Percentiles rank a stretch among this genome's conserved stretches.
These are phyloP conservation scores for Vannuccia rotundouncinata DNA, from an alignment of 2,888 invertebrate genomes.

Conservation along the genomic window DNA sequence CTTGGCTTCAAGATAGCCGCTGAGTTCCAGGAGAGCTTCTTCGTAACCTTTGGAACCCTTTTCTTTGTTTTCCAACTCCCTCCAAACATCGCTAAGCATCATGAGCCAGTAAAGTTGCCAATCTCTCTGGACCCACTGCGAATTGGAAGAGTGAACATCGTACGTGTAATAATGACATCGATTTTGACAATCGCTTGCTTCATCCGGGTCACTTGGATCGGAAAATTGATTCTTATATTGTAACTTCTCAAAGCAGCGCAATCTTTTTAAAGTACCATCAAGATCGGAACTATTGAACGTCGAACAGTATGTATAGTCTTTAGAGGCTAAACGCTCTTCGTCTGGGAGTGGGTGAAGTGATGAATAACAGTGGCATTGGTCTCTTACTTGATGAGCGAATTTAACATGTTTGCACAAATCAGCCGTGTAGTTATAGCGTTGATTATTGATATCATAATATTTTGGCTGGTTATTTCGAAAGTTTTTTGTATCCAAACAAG, in stretches of 20 bases:
- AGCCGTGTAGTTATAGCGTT: conserved; percentile 23
- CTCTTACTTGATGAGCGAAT: background rate
- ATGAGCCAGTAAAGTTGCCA: conserved; percentile 35
- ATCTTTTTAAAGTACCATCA: background rate
- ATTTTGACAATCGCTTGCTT: background rate
- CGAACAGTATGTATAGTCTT: background rate
- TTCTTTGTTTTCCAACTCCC: background rate
- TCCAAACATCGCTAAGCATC: conserved; percentile 31
- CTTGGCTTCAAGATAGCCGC: background rate
- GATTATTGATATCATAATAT: background rate
- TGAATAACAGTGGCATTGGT: conserved; percentile 35
- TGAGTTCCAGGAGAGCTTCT: background rate
- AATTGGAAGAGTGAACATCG: conserved; percentile 24
- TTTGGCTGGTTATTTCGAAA: background rate
- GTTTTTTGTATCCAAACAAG: background rate
- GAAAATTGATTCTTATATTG: too few relatives aligned
- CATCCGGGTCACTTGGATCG: too few relatives aligned
- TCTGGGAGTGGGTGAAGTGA: conserved; percentile 22
- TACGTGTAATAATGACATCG: conserved; percentile 31
- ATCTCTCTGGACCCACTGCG: conserved; percentile 25
- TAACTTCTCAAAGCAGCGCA: background rate
- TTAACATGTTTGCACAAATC: conserved; percentile 27
- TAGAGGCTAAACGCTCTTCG: background rate
- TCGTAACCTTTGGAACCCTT: background rate
- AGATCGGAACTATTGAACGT: background rate